Evolutionary conservation across 2,888 invertebrate species (phyloP), one percentile per base, ranked within the genome.

Genomic region (Megamerina dolium): DNA sequence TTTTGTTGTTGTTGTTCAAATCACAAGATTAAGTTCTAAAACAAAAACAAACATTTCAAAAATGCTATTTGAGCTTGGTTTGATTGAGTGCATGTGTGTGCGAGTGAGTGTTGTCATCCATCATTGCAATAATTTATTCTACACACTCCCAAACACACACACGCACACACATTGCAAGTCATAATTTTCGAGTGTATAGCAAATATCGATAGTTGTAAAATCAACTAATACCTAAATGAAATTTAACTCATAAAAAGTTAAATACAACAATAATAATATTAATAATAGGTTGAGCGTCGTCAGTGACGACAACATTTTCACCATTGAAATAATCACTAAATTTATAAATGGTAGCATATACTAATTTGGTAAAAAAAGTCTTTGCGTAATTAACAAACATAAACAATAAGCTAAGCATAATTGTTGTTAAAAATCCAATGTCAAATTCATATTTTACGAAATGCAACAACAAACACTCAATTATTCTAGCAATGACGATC

Each of bases 61-160:
- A 45, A 42, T 41, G 63, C 63, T 64, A 64, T 64, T 64, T 66
- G 64, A 66, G 66, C 66, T 60, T 55, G 56, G 57, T 51, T 58
- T 59, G 50, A 53, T 60, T 54, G 33, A 54, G 54, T 41, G 49
- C 26, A 29, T 57, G 52, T 34, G 46, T 50, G 10, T n/a, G n/a
- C n/a, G n/a, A n/a, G n/a, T n/a, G n/a, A n/a, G n/a, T n/a, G n/a
- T n/a, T n/a, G n/a, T n/a, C n/a, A n/a, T n/a, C n/a, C n/a, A n/a
- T 23, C 23, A 6, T 23, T 23, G 23, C 10, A 23, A 23, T 23
- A 6, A 10, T 8, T 23, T 8, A 8, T 23, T 23, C 6, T 23
- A 23, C 23, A 23, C 23, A 23, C 23, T 8, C 23, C 10, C 10
- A 23, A 6, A 23, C 23, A 23, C 6, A 23, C 10, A 23, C 10